phyloP scores from a whole-genome alignment of 2,113 vertebrate genomes.

The Corythornis cristatus region DNA sequence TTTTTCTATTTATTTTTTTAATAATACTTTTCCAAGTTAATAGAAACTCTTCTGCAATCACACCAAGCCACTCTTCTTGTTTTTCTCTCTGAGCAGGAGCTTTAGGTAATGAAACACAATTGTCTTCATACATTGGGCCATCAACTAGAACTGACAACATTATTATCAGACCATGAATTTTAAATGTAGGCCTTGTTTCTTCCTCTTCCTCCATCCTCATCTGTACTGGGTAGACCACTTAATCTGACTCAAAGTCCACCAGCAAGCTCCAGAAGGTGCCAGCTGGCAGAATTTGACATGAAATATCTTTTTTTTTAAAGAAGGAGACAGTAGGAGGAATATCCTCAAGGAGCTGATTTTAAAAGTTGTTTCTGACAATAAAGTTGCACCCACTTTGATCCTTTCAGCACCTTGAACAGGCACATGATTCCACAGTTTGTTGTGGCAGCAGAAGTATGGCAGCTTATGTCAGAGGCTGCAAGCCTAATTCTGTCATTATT shows the following conservation, averaged over 20 bases:
- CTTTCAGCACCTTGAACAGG: background rate
- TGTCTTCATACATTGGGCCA: background rate
- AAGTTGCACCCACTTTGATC: conserved; percentile 26
- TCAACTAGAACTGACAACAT: too few species aligned
- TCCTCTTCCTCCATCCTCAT: background rate
- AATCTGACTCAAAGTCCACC: background rate
- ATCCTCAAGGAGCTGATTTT: background rate
- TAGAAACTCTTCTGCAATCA: background rate
- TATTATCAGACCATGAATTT: background rate
- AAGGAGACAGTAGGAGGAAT: background rate
- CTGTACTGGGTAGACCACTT: background rate
- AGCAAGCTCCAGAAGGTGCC: background rate
- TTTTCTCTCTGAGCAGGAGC: background rate
- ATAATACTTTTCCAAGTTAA: background rate
- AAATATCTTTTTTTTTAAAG: background rate
- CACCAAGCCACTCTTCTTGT: background rate
- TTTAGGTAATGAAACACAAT: background rate
- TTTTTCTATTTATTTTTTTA: background rate
- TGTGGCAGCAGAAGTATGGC: background rate
- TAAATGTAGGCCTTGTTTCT: background rate
- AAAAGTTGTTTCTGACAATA: conserved; percentile 1
- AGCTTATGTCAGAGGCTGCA: background rate
- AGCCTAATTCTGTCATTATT: conserved; percentile 38
- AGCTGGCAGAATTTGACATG: background rate
- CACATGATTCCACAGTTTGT: background rate